Percentiles rank a stretch among this genome's conserved stretches.
Conservation (phyloP, 2,113 vertebrate species). For the Cynopterus brachyotis region DNA sequence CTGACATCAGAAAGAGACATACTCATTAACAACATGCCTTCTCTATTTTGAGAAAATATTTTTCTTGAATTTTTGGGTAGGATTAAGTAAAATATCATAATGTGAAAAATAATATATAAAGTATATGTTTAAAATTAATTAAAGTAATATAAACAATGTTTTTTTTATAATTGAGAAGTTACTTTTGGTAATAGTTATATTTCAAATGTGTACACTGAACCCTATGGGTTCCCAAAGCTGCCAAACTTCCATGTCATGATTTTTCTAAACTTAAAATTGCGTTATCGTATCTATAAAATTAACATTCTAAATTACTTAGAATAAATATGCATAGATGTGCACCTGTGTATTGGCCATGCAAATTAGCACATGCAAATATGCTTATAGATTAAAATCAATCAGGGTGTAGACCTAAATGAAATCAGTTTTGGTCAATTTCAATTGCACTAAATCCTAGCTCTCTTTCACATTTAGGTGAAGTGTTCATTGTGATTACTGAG, state of each 20-base stretch:
- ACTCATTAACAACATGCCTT: neutral
- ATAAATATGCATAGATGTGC: constrained; percentile 71
- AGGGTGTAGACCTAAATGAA: constrained; percentile 52
- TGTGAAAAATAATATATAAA: neutral
- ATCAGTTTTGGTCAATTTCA: constrained; percentile 62
- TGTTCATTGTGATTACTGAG: neutral
- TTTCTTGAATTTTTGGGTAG: neutral
- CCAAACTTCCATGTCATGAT: neutral
- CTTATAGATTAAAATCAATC: constrained; percentile 63
- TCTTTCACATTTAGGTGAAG: neutral
- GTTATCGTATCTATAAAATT: constrained; percentile 73
- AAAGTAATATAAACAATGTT: neutral
- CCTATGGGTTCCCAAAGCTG: neutral
- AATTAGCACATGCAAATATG: constrained; percentile 59
- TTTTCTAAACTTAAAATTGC: constrained; percentile 70
- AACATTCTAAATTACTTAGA: constrained; percentile 66
- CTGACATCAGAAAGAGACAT: neutral
- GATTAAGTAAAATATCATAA: neutral
- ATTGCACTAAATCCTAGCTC: constrained; percentile 47
- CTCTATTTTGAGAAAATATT: neutral
- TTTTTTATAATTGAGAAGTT: neutral
- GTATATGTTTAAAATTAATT: neutral
- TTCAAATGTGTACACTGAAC: neutral
- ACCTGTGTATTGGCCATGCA: constrained; percentile 68
- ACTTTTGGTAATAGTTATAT: neutral